Evolutionary conservation across 2,797 vertebrate genomes (phyloP), one percentile per base, ranked within the genome.

Genomic region (Dermochelys coriacea): DNA sequence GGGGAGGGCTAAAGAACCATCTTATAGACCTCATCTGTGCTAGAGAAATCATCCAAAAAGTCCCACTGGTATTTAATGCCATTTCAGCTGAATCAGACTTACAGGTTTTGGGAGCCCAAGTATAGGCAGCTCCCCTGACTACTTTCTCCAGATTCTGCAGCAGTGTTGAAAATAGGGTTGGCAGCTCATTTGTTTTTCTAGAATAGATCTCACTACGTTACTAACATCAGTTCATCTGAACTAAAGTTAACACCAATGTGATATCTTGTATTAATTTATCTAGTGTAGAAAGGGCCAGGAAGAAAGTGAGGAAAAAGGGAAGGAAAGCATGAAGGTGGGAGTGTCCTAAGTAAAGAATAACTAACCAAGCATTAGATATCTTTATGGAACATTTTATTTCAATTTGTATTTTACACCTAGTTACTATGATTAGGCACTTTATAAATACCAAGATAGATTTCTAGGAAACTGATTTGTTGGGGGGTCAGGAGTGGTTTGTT

Each of bases 81-180:
- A 86, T 27, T 37, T 16, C 68, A 41, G 82, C 55, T 87, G 19
- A 91, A 82, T 9, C 74, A 12, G 15, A 29, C 9, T 84, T 85
- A 37, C 80, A 88, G 85, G 31, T 11, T 3, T 10, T 75, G 51
- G 37, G 9, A 0, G 0, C 47, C 3, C 19, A 29, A 34, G 1
- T 68, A 8, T 49, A 81, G 79, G 47, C 8, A 91, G 45, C 23
- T 87, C 21, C 23, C 71, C 21, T 27, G 41, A 45, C 41, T 47
- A 25, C 23, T 27, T 75, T 41, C 11, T 75, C 27, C 23, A 27
- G 21, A 75, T 14, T 75, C 41, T 14, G 25, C 3, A 14, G 41
- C 11, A 14, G 61, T 75, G 11, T 27, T 75, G 71, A 75, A 75
- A 75, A 75, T 25, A 41, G 41, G 12, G 12, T 47, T 75, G 71